These are phyloP conservation scores for Chanos chanos DNA, from an alignment of 2,797 vertebrate species.

Conservation along the genomic window DNA sequence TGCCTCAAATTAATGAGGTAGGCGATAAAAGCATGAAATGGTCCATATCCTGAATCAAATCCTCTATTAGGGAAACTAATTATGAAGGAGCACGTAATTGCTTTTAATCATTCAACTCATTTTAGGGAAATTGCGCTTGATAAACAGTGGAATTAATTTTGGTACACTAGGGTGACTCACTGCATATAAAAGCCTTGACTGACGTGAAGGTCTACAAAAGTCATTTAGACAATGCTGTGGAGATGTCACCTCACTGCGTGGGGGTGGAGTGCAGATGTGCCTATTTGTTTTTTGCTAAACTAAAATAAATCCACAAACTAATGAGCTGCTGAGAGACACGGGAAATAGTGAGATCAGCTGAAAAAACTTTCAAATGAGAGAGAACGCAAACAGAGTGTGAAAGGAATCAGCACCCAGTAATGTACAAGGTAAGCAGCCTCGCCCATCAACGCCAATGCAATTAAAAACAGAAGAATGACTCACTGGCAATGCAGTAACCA, in stretches of 20 bases:
- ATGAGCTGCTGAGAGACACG: constrained; percentile 1
- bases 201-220: not conserved
- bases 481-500: constrained; percentile 22
- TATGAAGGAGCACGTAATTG: constrained; percentile 15
- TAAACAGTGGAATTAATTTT: constrained; percentile 30
- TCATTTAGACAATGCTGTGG: not conserved
- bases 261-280: not conserved
- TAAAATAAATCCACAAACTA: not conserved
- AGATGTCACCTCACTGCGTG: not conserved
- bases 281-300: not conserved
- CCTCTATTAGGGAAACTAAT: constrained; percentile 26
- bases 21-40: not conserved
- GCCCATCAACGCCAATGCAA: constrained; percentile 8
- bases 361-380: constrained; percentile 14
- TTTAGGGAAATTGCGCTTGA: constrained; percentile 26
- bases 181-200: constrained; percentile 8
- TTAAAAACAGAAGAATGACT: constrained; percentile 11
- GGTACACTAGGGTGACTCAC: constrained; percentile 14
- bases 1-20: not conserved
- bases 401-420: not conserved
- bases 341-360: not conserved
- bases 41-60: not conserved
- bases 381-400: not conserved
- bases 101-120: constrained; percentile 28
- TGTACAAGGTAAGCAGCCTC: constrained; percentile 7